Conservation (phyloP, 2,888 invertebrate genomes). For the Cephus runcator region DNA sequence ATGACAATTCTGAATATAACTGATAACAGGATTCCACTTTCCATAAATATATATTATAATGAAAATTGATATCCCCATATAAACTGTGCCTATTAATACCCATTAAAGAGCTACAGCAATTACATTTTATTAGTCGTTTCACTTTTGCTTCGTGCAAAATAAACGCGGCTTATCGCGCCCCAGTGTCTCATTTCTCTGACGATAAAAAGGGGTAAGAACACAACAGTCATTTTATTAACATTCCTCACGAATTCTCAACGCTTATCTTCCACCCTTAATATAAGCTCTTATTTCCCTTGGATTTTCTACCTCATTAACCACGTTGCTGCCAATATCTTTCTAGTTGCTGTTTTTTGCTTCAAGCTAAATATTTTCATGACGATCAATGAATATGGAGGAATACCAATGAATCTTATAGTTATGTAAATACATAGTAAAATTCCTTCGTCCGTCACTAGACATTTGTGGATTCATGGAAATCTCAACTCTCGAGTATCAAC, state of each 20-base stretch:
- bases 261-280: not conserved
- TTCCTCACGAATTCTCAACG: not conserved
- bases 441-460: slow-evolving; percentile 16
- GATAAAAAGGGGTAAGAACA: not conserved
- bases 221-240: not conserved
- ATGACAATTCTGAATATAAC: not conserved
- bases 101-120: not conserved
- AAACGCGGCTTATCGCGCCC: not conserved
- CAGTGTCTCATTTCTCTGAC: not conserved
- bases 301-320: not conserved
- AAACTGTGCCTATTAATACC: not conserved
- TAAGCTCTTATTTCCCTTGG: not conserved
- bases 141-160: not conserved
- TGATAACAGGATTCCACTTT: not conserved
- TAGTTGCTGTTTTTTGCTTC: not conserved
- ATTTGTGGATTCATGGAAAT: slow-evolving; percentile 3
- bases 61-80: not conserved
- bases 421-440: slow-evolving; percentile 8
- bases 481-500: not conserved
- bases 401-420: not conserved
- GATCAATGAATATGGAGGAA: not conserved
- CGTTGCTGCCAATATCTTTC: not conserved
- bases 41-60: not conserved
- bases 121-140: not conserved
- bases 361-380: not conserved